Base-by-base conservation (phyloP, 2,888 invertebrate species). In the Drosophila melanocephala region DNA sequence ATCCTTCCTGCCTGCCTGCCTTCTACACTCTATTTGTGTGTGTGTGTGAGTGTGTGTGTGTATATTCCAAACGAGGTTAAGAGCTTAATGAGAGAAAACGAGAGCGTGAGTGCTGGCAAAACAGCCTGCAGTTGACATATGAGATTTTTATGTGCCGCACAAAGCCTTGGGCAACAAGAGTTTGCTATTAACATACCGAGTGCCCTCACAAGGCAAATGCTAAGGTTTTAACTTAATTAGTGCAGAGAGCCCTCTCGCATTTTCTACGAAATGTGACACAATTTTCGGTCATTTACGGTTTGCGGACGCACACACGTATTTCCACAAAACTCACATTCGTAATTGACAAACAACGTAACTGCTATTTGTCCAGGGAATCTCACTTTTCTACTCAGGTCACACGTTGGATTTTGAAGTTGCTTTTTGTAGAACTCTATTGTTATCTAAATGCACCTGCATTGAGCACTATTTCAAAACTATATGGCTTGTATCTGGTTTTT, bases 171-270 rank as follows among this genome's bases (percentile, higher is more conserved):
- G 62, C 81, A 69, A 88, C 90, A 86, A 72, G 88, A 72, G 71
- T 85, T 85, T 82, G 73, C 86, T 84, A 87, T 87, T 87, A 89
- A 83, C 77, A 73, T 74, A 72, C 70, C 84, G 58, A 58, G 52
- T 68, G 69, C 58, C 55, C 42, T 53, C 44, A 69, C 55, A 90
- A 89, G 90, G 87, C 89, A 90, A 87, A 90, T 89, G 84, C 81
- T 84, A 87, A 89, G 89, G 89, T 81, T 78, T 89, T 77, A 72
- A 74, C 89, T 83, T 90, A 90, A 87, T 87, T 90, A 89, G 81
- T 83, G 79, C 81, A 67, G 42, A 71, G 72, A 66, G 76, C 63
- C 14, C 58, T 57, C 67, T 72, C 71, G 66, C 62, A 53, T 58
- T 74, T 60, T 74, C 61, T 65, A 79, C 69, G 61, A 83, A 89